Evolutionary conservation across 2,113 vertebrate species (phyloP).

Genomic region (Laterallus jamaicensis): DNA sequence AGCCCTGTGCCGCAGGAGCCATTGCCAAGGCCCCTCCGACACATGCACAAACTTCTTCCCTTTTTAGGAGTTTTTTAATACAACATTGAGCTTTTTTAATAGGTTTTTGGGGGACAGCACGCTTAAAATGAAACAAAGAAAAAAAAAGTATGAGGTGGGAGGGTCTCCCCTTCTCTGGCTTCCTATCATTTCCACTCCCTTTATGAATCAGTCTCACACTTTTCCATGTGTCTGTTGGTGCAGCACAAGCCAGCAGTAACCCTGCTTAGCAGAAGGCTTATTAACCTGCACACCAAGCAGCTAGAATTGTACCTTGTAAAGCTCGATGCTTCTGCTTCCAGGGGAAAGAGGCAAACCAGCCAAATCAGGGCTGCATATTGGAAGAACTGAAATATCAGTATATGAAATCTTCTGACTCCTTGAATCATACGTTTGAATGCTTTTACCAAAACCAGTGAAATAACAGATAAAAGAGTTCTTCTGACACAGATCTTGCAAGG

Average conservation of each 20-base stretch:
- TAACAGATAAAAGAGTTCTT: background rate
- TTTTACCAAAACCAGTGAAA: background rate
- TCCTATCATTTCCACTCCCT: background rate
- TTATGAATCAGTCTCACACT: background rate
- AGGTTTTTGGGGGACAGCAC: background rate
- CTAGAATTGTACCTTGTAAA: background rate
- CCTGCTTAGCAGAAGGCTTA: background rate
- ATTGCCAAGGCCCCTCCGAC: rapidly evolving
- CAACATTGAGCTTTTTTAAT: background rate
- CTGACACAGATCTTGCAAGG: background rate
- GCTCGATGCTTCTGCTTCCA: background rate
- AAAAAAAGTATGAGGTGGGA: background rate
- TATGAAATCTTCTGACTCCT: background rate
- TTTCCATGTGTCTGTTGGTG: background rate
- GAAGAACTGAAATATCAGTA: background rate
- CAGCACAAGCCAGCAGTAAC: background rate
- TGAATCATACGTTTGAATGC: background rate
- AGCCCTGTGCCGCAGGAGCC: rapidly evolving
- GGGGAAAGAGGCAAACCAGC: background rate
- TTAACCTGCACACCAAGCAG: background rate
- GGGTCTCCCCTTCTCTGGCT: background rate
- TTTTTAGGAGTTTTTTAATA: background rate
- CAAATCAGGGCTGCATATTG: background rate
- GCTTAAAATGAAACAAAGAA: background rate
- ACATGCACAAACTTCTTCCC: background rate